These are phyloP conservation scores for Sminthopsis crassicaudata DNA, from an alignment of 2,113 vertebrate genomes.

Conservation along the genomic window DNA sequence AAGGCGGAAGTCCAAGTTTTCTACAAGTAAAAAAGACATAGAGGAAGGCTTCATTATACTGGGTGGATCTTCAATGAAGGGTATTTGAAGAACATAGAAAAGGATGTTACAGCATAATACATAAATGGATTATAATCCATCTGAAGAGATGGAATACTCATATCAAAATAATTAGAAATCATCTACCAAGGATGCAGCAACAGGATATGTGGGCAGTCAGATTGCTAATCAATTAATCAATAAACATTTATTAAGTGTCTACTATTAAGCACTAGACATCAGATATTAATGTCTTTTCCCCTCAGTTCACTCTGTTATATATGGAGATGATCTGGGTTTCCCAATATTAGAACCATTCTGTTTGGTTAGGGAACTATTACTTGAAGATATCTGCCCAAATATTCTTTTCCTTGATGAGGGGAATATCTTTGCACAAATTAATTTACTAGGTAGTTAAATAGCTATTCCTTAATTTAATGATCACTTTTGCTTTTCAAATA, in stretches of 20 bases:
- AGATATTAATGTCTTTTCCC: background rate
- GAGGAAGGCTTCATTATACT: background rate
- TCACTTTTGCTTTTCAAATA: background rate
- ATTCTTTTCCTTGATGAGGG: background rate
- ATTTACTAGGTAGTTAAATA: background rate
- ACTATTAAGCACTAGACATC: background rate
- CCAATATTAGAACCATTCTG: too few relatives aligned
- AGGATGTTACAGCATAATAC: background rate
- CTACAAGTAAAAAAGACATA: background rate
- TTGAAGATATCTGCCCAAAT: background rate
- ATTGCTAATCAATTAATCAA: background rate
- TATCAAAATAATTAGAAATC: background rate
- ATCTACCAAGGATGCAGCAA: background rate
- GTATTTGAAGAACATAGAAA: background rate
- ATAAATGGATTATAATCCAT: background rate
- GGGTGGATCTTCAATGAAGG: background rate
- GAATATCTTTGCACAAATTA: background rate
- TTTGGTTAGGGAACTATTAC: background rate
- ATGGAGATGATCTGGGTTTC: background rate
- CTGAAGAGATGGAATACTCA: background rate
- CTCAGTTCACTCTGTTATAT: background rate
- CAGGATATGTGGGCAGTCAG: background rate
- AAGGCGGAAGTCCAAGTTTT: background rate
- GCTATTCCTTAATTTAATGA: background rate
- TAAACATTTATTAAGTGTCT: background rate